These are phyloP conservation scores for Perca fluviatilis DNA, from an alignment of 2,113 vertebrate species.

Conservation along the genomic window DNA sequence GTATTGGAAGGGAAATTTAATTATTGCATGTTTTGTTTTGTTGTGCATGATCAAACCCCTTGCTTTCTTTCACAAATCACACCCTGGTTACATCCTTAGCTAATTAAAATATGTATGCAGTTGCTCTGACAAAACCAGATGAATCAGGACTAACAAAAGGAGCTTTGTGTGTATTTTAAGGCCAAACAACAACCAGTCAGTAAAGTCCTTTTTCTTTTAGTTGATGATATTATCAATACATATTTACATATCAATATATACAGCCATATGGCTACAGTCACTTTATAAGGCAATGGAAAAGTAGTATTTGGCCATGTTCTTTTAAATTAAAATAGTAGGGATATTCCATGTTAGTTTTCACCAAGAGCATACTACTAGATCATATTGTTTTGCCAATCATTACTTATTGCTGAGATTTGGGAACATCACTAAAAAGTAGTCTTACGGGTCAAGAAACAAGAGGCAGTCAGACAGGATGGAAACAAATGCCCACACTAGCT, in stretches of 20 bases:
- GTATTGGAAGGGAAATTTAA: too few relatives aligned
- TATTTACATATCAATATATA: neutral
- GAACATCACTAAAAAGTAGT: neutral
- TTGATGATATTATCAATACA: neutral
- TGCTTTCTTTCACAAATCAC: too few relatives aligned
- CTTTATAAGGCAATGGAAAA: neutral
- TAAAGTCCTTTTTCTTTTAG: neutral
- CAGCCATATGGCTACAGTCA: neutral
- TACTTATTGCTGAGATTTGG: neutral
- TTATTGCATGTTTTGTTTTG: too few relatives aligned
- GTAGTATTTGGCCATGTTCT: neutral
- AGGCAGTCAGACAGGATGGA: neutral
- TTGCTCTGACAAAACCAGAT: neutral
- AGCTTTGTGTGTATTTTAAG: neutral
- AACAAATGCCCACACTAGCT: too few relatives aligned
- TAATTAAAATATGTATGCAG: too few relatives aligned
- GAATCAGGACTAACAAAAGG: neutral
- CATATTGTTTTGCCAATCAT: neutral
- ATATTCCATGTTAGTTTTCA: neutral
- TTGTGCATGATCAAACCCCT: too few relatives aligned
- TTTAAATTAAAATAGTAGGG: too few relatives aligned
- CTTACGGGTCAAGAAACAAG: neutral
- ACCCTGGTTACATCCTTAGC: too few relatives aligned
- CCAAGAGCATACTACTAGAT: neutral
- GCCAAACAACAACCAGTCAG: neutral